phyloP scores from a whole-genome alignment of 1,140 invertebrate species.

The Ectropis grisescens region DNA sequence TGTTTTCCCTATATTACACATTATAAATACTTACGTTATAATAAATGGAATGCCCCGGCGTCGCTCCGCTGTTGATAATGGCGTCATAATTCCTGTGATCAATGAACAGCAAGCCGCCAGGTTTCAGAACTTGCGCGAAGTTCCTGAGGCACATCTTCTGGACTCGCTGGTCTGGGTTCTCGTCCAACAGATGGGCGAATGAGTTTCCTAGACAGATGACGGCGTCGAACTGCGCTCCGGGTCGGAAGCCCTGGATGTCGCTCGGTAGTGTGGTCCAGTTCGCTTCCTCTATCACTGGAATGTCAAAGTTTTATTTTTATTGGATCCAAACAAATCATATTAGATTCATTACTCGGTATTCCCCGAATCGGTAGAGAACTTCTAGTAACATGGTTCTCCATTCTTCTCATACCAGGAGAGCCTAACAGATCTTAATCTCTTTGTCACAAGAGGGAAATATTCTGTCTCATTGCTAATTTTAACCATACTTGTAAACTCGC shows the following conservation, averaged over 20 bases:
- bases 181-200: conserved; percentile 88
- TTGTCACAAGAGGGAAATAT: too few relatives aligned
- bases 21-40: conserved; percentile 86
- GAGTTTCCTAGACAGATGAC: conserved; percentile 92
- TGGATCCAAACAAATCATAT: too few relatives aligned
- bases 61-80: conserved; percentile 79
- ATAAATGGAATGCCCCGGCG: conserved; percentile 86
- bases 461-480: too few relatives aligned
- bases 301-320: too few relatives aligned
- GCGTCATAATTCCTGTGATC: conserved; percentile 92
- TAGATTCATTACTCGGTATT: too few relatives aligned
- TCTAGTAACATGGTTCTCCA: too few relatives aligned
- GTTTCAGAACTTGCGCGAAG: conserved; percentile 85
- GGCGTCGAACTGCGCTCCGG: conserved; percentile 78
- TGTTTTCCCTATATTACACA: too few relatives aligned
- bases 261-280: conserved; percentile 82
- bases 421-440: too few relatives aligned
- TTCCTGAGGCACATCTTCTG: conserved; percentile 83
- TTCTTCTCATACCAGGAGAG: too few relatives aligned
- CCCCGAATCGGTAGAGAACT: too few relatives aligned
- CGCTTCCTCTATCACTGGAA: conserved; percentile 84
- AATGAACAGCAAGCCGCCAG: conserved; percentile 86
- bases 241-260: conserved; percentile 75
- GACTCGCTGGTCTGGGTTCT: conserved; percentile 81
- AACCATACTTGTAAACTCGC: too few relatives aligned